Evolutionary conservation across 2,113 vertebrate genomes (phyloP), one percentile per base, ranked within the genome.

Genomic region (Halichoerus grypus): DNA sequence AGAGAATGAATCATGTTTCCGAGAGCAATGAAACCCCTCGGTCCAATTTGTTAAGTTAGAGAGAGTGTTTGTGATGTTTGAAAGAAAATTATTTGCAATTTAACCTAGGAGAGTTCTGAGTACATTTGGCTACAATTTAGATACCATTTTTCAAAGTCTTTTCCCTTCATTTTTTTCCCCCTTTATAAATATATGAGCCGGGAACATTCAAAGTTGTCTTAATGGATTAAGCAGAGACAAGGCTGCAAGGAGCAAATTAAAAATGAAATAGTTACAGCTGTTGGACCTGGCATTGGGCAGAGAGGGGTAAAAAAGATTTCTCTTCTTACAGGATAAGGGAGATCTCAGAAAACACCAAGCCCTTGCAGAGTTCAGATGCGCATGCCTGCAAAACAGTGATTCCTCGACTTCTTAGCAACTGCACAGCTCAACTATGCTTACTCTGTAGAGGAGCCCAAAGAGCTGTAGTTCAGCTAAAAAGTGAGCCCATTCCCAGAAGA

Each of bases 141-240:
- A 95, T 67, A 98, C 46, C 91, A 97, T 98, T 98, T 98, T 98
- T 99, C 98, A 98, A 98, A 97, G 97, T 93, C 95, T 87, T 88
- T 96, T 88, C 36, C 51, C 9, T 93, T 86, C 92, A 74, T 63
- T 95, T 61, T 28, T 9, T 13, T 22, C 10, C 59, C 22, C 76
- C 96, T 94, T 86, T 65, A 36, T 97, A 97, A 98, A 98, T 98
- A 98, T 98, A 98, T 98, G 98, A 91, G 86, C 97, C 74, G 83
- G 97, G 96, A 98, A 97, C 98, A 97, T 97, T 98, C 98, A 61
- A 94, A 74, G 67, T 97, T 98, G 98, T 98, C 98, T 97, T 98
- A 98, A 98, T 98, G 98, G 98, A 99, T 99, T 99, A 98, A 98
- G 97, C 98, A 98, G 98, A 98, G 98, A 98, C 96, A 97, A 96